These are phyloP conservation scores for Staurois parvus DNA, from an alignment of 2,797 vertebrate species.

Conservation along the genomic window DNA sequence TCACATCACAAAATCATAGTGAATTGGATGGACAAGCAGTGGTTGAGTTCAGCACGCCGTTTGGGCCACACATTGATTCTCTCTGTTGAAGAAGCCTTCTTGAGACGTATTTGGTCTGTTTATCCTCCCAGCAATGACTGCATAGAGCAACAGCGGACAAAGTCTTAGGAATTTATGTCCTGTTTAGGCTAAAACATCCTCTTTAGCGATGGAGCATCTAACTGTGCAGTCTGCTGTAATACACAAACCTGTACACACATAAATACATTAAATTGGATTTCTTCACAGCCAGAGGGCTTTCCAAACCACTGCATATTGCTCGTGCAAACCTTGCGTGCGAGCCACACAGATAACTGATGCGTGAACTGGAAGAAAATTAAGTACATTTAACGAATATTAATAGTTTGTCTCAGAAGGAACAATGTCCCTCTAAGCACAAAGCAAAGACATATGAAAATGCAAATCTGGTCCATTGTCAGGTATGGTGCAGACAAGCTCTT, in stretches of 20 bases:
- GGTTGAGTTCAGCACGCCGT: not conserved
- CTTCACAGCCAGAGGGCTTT: not conserved
- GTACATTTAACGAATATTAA: not conserved
- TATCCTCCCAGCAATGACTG: not conserved
- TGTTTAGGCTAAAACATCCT: constrained; percentile 41
- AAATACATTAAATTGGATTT: not conserved
- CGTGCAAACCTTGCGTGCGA: not conserved
- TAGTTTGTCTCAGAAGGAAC: not conserved
- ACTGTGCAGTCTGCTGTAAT: not conserved
- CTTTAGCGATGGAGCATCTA: not conserved
- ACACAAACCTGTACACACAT: not conserved
- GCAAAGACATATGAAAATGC: too few species aligned
- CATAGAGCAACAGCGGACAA: not conserved
- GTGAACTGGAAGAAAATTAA: not conserved
- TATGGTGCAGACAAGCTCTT: too few species aligned
- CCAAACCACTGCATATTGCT: not conserved
- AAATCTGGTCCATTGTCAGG: too few species aligned
- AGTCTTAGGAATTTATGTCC: constrained; percentile 37
- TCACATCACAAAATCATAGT: not conserved
- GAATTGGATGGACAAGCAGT: not conserved
- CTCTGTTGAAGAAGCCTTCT: not conserved
- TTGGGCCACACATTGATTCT: not conserved
- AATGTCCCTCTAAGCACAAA: too few species aligned
- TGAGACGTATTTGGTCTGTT: not conserved
- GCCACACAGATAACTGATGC: not conserved